These are phyloP conservation scores for Bergia sp. DNA, from an alignment of 92 coral and sea anemone genomes.

Conservation along the genomic window DNA sequence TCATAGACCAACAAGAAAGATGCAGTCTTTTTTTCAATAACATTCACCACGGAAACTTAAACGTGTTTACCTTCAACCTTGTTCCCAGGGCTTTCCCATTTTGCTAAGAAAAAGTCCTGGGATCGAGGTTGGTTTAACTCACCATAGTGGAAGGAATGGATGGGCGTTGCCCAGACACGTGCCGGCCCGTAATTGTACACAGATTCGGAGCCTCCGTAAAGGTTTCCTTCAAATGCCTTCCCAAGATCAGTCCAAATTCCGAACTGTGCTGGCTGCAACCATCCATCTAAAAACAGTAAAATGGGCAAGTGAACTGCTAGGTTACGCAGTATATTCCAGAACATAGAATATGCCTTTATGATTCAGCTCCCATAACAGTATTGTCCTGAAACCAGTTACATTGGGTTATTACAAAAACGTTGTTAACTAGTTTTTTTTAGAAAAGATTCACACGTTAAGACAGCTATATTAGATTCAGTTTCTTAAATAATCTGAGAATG, in stretches of 20 bases:
- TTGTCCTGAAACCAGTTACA: too few relatives aligned
- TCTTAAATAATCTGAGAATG: too few relatives aligned
- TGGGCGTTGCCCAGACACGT: constrained; percentile 28
- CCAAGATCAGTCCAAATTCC: constrained; percentile 37
- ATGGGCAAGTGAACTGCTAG: background rate
- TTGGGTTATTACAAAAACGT: too few relatives aligned
- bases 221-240: constrained; percentile 22
- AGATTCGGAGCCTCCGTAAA: constrained; percentile 15
- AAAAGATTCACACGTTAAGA: too few relatives aligned
- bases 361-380: too few relatives aligned
- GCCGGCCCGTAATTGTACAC: constrained; percentile 29
- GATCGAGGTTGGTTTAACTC: background rate
- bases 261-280: constrained; percentile 23
- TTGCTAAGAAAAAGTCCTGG: too few relatives aligned
- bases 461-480: too few relatives aligned
- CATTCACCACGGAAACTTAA: background rate
- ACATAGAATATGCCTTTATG: too few relatives aligned
- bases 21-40: background rate
- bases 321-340: background rate
- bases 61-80: too few relatives aligned
- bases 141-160: constrained; percentile 42
- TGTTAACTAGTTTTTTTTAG: too few relatives aligned
- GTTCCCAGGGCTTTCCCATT: too few relatives aligned
- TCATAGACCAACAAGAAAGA: background rate
- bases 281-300: constrained; percentile 15